Percentiles rank a stretch among this genome's conserved stretches.
Evolutionary conservation across 2,888 invertebrate genomes (phyloP).

Genomic region (Teinopalpus imperialis): DNA sequence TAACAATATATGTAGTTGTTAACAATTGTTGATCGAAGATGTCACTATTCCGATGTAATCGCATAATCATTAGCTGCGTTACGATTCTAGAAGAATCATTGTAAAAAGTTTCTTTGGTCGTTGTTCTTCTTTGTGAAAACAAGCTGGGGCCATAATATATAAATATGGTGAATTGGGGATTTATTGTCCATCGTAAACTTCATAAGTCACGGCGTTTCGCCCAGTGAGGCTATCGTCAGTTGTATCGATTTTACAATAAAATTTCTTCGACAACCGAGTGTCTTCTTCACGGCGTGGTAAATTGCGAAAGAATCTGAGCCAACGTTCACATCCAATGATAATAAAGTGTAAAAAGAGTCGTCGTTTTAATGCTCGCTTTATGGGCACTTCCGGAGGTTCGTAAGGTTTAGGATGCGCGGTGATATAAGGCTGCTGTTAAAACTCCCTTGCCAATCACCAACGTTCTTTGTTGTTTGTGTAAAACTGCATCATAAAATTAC

Average conservation of each 20-base stretch:
- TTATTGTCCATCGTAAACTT: constrained; percentile 62
- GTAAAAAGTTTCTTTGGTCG: constrained; percentile 9
- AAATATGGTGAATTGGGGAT: constrained; percentile 47
- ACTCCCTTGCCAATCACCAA: constrained; percentile 55
- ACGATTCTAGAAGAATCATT: background rate
- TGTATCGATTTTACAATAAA: constrained; percentile 77
- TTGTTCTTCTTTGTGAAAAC: too few relatives aligned
- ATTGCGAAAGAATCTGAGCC: constrained; percentile 77
- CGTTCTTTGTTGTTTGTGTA: constrained; percentile 46
- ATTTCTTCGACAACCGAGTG: constrained; percentile 59
- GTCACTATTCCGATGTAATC: constrained; percentile 3
- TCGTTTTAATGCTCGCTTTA: constrained; percentile 79
- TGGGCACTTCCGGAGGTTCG: constrained; percentile 70
- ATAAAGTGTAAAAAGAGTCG: constrained; percentile 81
- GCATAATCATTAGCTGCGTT: constrained; percentile 2
- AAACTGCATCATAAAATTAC: constrained; percentile 42
- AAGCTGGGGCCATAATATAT: constrained; percentile 8
- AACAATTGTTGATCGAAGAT: constrained; percentile 20
- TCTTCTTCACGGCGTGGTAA: constrained; percentile 61
- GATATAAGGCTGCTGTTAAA: constrained; percentile 67
- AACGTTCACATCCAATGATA: constrained; percentile 79
- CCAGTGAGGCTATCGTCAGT: constrained; percentile 62
- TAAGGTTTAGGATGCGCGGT: constrained; percentile 66
- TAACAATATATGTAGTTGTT: constrained; percentile 61
- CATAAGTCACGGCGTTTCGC: constrained; percentile 65